Evolutionary conservation across 2,797 vertebrate species (phyloP).

Genomic region (Apogon hyalosoma): DNA sequence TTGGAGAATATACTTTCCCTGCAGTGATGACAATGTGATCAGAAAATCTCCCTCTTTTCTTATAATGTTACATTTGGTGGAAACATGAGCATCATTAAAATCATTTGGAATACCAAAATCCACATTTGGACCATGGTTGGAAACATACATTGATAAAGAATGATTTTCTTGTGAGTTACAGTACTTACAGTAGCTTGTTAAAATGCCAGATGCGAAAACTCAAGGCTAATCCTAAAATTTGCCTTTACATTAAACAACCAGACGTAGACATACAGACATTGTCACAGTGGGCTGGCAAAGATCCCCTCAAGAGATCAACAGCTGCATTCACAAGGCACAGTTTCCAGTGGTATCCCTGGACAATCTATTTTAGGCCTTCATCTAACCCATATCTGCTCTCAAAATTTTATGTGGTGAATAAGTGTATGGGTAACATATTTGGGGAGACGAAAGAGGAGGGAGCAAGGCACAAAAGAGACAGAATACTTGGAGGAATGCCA

Average conservation of each 20-base stretch:
- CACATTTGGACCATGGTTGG: conserved; percentile 23
- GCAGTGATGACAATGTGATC: conserved; percentile 22
- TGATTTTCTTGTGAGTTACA: too few species aligned
- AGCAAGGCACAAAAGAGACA: conserved; percentile 40
- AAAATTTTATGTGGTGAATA: conserved; percentile 64
- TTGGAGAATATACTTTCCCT: not conserved
- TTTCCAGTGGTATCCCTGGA: conserved; percentile 48
- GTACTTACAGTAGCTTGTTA: conserved; percentile 1
- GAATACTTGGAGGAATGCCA: conserved; percentile 52
- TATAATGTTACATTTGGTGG: conserved; percentile 22
- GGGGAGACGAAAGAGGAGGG: conserved; percentile 18
- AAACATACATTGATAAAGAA: not conserved
- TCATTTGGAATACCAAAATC: conserved; percentile 38
- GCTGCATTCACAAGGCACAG: conserved; percentile 67
- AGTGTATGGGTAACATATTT: conserved; percentile 71
- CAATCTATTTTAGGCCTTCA: conserved; percentile 68
- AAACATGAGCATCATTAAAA: conserved; percentile 52
- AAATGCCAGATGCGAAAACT: conserved; percentile 26
- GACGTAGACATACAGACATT: conserved; percentile 25
- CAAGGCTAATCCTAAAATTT: conserved; percentile 5
- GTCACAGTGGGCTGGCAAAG: conserved; percentile 13
- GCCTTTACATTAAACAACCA: conserved; percentile 26
- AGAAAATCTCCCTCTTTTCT: conserved; percentile 2
- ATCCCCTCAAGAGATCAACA: conserved; percentile 70
- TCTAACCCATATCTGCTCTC: conserved; percentile 61